Evolutionary conservation across 2,113 vertebrate species (phyloP).

Genomic region (mouse (Mus musculus)): GRCm39 chr4:78075501-78076000

Average conservation of each 20-base stretch:
- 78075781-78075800: not conserved
- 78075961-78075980: not conserved
- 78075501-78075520: not conserved
- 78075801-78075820: not conserved
- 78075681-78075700: not conserved
- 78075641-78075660: not conserved
- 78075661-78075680: not conserved
- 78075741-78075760: not conserved
- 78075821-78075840: not conserved
- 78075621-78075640: not conserved
- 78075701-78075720: no score
- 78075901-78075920: not conserved
- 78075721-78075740: constrained; percentile 9
- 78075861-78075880: constrained; percentile 30
- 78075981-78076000: not conserved
- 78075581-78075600: not conserved
- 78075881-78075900: not conserved
- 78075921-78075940: not conserved
- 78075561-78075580: not conserved
- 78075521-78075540: not conserved
- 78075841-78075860: not conserved
- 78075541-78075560: not conserved
- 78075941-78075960: not conserved
- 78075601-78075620: not conserved
- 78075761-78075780: not conserved